Evolutionary conservation across 2,797 vertebrate species (phyloP).

Genomic region (Cynodonichthys magdalenae): DNA sequence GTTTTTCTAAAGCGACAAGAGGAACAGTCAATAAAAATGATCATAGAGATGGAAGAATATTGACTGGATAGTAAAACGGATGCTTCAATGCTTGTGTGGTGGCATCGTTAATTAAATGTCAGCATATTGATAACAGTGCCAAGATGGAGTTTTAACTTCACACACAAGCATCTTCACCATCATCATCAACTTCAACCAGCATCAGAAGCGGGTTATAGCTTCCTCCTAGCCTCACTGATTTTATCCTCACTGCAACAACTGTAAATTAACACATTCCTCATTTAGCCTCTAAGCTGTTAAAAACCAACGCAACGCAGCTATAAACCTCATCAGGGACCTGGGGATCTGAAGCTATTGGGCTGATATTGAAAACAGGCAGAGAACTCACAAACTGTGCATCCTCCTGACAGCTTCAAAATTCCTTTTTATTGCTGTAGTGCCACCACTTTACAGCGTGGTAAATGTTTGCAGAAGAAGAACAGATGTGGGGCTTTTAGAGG

Average conservation of each 20-base stretch:
- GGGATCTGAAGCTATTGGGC: constrained; percentile 29
- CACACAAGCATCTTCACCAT: constrained; percentile 8
- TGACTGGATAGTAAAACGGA: too few relatives aligned
- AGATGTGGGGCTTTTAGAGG: background rate
- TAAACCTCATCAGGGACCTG: constrained; percentile 35
- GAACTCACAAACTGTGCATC: constrained; percentile 15
- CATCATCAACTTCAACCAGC: constrained; percentile 23
- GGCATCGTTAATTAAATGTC: too few relatives aligned
- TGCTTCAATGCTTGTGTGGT: too few relatives aligned
- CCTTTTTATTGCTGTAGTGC: background rate
- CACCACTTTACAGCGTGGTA: constrained; percentile 3
- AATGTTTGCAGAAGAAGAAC: background rate
- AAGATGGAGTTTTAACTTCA: constrained; percentile 29
- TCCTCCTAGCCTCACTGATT: constrained; percentile 12
- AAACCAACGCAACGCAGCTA: constrained; percentile 12
- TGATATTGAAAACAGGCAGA: constrained; percentile 20
- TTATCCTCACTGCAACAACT: constrained; percentile 38
- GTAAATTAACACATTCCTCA: constrained; percentile 51
- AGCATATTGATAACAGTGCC: too few relatives aligned
- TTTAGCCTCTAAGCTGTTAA: constrained; percentile 31
- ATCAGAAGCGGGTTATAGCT: constrained; percentile 5
- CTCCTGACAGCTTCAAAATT: constrained; percentile 6
- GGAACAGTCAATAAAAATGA: too few relatives aligned
- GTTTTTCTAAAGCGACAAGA: too few relatives aligned
- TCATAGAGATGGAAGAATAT: too few relatives aligned